phyloP scores from a whole-genome alignment of 2,113 vertebrate species.

The Hipposideros armiger region DNA sequence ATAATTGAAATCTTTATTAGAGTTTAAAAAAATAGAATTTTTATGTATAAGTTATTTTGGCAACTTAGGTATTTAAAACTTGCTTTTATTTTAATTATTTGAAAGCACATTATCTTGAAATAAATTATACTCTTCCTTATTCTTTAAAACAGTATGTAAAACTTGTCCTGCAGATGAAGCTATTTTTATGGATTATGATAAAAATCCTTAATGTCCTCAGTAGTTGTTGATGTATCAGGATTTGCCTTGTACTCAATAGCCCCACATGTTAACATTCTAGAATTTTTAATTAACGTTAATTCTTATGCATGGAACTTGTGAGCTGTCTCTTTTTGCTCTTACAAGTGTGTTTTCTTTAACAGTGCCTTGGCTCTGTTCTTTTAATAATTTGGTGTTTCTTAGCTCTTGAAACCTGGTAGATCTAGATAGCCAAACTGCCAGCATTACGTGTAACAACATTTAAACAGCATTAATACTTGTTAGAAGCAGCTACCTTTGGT shows the following conservation, averaged over 20 bases:
- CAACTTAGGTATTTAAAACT: slow-evolving; percentile 10
- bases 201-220: not conserved
- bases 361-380: not conserved
- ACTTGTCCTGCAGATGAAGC: not conserved
- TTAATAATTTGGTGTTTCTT: slow-evolving; percentile 2
- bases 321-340: not conserved
- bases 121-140: not conserved
- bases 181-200: not conserved
- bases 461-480: slow-evolving; percentile 23
- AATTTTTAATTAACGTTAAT: slow-evolving; percentile 7
- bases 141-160: not conserved
- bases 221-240: not conserved
- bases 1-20: slow-evolving; percentile 7
- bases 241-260: not conserved
- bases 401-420: slow-evolving; percentile 19
- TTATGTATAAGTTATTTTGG: not conserved
- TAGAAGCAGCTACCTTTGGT: not conserved
- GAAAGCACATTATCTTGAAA: not conserved
- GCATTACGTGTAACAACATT: not conserved
- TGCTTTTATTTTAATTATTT: slow-evolving; percentile 37
- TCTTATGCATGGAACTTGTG: not conserved
- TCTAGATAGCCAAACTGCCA: not conserved
- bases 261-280: not conserved
- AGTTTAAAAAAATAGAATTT: slow-evolving; percentile 35
- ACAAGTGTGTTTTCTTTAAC: not conserved